Conservation (phyloP, 2,797 vertebrate species). For the Sebastes iracundus region DNA sequence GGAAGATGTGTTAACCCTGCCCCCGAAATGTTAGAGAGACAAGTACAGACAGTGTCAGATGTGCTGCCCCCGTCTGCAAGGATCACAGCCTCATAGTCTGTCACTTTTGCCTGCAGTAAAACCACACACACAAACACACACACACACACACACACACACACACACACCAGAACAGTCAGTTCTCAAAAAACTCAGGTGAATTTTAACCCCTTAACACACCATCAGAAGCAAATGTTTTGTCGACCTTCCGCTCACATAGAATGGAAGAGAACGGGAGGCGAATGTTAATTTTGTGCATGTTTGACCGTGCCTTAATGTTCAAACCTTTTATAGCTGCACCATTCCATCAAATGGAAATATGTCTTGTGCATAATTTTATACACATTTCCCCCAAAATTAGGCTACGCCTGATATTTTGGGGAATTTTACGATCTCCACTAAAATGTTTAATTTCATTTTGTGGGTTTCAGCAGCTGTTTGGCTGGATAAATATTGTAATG, state of each 20-base stretch:
- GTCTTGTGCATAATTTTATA: too few relatives aligned
- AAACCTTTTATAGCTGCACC: too few relatives aligned
- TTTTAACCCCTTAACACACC: neutral
- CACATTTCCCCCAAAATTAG: neutral
- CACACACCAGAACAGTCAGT: neutral
- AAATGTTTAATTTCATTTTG: neutral
- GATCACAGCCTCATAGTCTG: conserved; percentile 34
- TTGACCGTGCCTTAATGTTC: neutral
- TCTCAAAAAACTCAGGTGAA: neutral
- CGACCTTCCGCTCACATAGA: too few relatives aligned
- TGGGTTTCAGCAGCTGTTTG: neutral
- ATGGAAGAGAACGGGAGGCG: too few relatives aligned
- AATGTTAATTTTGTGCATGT: too few relatives aligned
- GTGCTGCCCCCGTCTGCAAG: neutral
- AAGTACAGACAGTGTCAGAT: conserved; percentile 19
- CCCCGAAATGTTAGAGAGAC: neutral
- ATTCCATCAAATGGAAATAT: too few relatives aligned
- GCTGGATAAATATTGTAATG: neutral
- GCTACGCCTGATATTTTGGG: neutral
- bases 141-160: neutral
- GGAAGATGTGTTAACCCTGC: neutral
- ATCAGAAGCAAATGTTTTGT: too few relatives aligned
- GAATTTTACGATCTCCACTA: neutral
- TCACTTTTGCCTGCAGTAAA: conserved; percentile 15
- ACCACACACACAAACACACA: neutral